Conservation (phyloP, 2,797 vertebrate species). For the Bovichtus variegatus region DNA sequence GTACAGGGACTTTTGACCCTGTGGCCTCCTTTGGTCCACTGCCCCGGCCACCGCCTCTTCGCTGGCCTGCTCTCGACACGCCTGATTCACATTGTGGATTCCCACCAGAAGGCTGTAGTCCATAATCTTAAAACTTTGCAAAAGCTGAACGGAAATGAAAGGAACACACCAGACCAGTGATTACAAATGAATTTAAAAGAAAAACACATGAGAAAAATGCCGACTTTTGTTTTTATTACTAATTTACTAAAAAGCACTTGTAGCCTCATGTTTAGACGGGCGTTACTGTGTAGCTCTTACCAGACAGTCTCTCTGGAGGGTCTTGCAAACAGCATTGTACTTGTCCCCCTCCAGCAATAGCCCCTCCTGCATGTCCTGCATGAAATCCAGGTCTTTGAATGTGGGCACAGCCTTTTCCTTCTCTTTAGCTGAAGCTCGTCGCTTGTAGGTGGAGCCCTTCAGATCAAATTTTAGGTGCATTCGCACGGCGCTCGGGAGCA, state of each 20-base stretch:
- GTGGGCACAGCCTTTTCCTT: conserved; percentile 90
- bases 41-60: conserved; percentile 58
- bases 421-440: conserved; percentile 92
- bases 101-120: conserved; percentile 96
- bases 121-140: conserved; percentile 99
- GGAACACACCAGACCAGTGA: not conserved
- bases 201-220: not conserved
- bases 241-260: not conserved
- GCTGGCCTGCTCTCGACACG: conserved; percentile 80
- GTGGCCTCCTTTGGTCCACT: conserved; percentile 83
- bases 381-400: conserved; percentile 95
- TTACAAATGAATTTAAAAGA: not conserved
- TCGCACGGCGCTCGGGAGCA: conserved; percentile 90
- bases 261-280: not conserved
- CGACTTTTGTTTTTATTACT: too few species aligned
- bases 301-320: conserved; percentile 94
- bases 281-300: conserved; percentile 77
- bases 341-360: conserved; percentile 91
- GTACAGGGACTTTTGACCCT: conserved; percentile 92
- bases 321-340: conserved; percentile 92
- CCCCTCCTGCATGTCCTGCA: conserved; percentile 89
- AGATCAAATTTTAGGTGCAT: conserved; percentile 97
- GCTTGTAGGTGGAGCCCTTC: conserved; percentile 96
- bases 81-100: conserved; percentile 91
- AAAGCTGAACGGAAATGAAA: conserved; percentile 82